phyloP scores from a whole-genome alignment of 2,888 invertebrate genomes.

The Lycophotia porphyrea region DNA sequence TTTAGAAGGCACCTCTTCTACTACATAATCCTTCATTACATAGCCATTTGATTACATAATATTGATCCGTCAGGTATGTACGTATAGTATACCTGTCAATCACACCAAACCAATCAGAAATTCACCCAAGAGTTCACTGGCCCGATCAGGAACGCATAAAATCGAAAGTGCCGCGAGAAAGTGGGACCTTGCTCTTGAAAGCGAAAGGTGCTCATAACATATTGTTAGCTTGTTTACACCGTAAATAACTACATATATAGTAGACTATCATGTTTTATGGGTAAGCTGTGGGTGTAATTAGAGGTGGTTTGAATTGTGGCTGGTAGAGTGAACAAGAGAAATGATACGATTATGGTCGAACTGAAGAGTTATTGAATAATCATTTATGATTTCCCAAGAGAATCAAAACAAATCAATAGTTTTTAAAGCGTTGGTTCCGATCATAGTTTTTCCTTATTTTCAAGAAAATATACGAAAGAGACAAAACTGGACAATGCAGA shows the following conservation, averaged over 20 bases:
- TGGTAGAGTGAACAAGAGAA: conserved; percentile 18
- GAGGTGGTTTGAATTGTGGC: background rate
- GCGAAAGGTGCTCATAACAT: conserved; percentile 72
- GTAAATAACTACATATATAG: conserved; percentile 1
- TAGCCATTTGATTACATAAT: background rate
- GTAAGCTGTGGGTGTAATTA: conserved; percentile 16
- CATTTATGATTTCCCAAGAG: background rate
- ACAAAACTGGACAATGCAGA: background rate
- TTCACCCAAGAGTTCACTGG: conserved; percentile 50
- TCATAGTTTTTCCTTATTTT: background rate
- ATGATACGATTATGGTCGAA: background rate
- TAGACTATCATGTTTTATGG: conserved; percentile 4
- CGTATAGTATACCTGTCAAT: background rate
- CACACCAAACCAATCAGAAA: conserved; percentile 5
- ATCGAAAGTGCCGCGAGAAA: conserved; percentile 69
- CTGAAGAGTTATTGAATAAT: background rate
- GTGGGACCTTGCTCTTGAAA: conserved; percentile 81
- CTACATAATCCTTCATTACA: background rate
- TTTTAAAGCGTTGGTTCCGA: background rate
- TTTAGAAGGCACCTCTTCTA: background rate
- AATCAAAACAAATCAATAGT: background rate
- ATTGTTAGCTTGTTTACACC: conserved; percentile 48
- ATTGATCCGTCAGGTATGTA: background rate
- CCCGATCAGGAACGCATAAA: conserved; percentile 58
- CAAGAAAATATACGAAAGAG: background rate